Evolutionary conservation across 2,888 invertebrate species (phyloP), one percentile per base, ranked within the genome.

Genomic region (Ametastegia equiseti): DNA sequence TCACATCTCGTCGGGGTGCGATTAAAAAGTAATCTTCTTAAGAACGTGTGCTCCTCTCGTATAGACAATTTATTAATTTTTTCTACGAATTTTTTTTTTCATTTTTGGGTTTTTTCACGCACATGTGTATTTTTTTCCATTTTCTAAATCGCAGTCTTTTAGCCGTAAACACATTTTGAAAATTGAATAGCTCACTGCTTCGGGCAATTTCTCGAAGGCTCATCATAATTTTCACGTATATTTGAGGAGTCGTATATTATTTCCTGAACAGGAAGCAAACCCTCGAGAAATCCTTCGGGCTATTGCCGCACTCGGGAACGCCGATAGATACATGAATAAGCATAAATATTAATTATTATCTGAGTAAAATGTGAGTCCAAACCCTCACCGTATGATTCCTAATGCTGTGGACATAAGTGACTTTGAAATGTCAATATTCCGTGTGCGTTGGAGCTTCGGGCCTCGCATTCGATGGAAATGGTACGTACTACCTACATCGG

Each of bases 21-120:
- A 75, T 75, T 75, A 75, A 75, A 75, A 75, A 33, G 75, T 75
- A 75, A 75, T 75, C 50, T 75, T 75, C 36, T 0, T 36, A 33
- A 19, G n/a, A 39, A 67, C 23, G 19, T 47, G 30, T 45, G n/a
- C 27, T 13, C 13, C 1, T 15, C 54, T 75, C 54, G 9, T 54
- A 33, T 75, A n/a, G n/a, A 36, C 75, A 54, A 75, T 75, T 75
- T 75, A 75, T 54, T 54, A 75, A 75, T 50, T 75, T 54, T 75
- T 75, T 75, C 19, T 54, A 19, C 1, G 4, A 15, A 15, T 33
- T 23, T 39, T 42, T 19, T 67, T 67, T 67, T 23, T 27, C 30
- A 7, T 13, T 30, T 15, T n/a, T n/a, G n/a, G n/a, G n/a, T n/a
- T n/a, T n/a, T n/a, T n/a, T n/a, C n/a, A n/a, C n/a, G n/a, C n/a